Evolutionary conservation across 2,888 invertebrate genomes (phyloP).

Genomic region (Hydropsyche betteni): DNA sequence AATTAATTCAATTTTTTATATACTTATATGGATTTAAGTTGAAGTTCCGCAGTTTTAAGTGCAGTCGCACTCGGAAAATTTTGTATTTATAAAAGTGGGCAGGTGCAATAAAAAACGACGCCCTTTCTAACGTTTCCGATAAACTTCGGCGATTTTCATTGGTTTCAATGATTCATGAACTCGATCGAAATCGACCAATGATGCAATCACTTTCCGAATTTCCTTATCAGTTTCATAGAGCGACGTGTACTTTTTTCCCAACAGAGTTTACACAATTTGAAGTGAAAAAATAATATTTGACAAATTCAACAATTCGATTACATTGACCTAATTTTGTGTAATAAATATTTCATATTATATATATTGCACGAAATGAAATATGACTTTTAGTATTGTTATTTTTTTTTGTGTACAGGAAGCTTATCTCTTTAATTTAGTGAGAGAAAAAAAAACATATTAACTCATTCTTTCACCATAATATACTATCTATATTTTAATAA

Average conservation of each 20-base stretch:
- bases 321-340: background rate
- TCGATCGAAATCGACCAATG: constrained; percentile 18
- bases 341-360: background rate
- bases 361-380: background rate
- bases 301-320: background rate
- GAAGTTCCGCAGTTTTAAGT: too few relatives aligned
- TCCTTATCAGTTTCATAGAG: background rate
- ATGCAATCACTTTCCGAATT: constrained; percentile 11
- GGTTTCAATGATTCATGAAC: constrained; percentile 6
- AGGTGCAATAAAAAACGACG: constrained; percentile 2
- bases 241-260: background rate
- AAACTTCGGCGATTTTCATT: constrained; percentile 10
- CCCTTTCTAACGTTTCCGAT: background rate
- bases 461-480: too few relatives aligned
- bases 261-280: background rate
- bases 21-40: too few relatives aligned
- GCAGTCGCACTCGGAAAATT: too few relatives aligned
- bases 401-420: background rate
- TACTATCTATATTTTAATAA: too few relatives aligned
- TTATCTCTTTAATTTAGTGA: constrained; percentile 24
- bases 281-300: too few relatives aligned
- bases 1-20: too few relatives aligned
- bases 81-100: background rate
- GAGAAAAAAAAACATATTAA: constrained; percentile 2
- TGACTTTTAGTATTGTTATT: background rate